Evolutionary conservation across 2,113 vertebrate species (phyloP).

Genomic region (Megatriorchis doriae): DNA sequence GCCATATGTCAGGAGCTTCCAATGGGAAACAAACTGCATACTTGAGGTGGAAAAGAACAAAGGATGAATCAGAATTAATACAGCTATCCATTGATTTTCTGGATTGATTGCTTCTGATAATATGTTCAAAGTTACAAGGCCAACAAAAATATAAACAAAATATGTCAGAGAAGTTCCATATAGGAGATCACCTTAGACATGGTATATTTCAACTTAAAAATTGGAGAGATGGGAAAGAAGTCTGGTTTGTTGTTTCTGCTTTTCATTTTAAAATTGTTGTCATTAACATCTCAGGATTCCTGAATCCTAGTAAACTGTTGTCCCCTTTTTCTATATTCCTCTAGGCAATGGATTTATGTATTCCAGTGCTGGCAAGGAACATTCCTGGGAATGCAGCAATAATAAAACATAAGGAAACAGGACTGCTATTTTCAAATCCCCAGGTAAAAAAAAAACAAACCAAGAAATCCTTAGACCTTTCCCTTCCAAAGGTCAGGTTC

Average conservation of each 20-base stretch:
- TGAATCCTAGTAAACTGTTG: not conserved
- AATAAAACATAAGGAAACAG: constrained; percentile 81
- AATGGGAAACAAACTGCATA: not conserved
- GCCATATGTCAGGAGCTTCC: not conserved
- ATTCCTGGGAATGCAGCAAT: constrained; percentile 89
- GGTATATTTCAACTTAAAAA: not conserved
- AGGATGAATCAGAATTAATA: too few relatives aligned
- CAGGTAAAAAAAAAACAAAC: constrained; percentile 73
- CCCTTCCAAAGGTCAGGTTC: not conserved
- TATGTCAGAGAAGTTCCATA: not conserved
- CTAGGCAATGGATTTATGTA: constrained; percentile 90
- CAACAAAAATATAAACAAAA: not conserved
- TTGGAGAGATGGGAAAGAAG: not conserved
- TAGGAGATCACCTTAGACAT: not conserved
- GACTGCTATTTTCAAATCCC: constrained; percentile 84
- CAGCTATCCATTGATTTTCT: not conserved
- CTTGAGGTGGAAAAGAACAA: not conserved
- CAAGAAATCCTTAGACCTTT: not conserved
- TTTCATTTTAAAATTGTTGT: not conserved
- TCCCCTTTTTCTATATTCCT: not conserved
- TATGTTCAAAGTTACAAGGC: not conserved
- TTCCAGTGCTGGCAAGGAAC: constrained; percentile 86
- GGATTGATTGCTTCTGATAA: not conserved
- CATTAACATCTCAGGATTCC: not conserved
- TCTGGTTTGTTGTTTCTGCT: not conserved